Base-by-base conservation (phyloP, 2,113 vertebrate genomes). In the Hippocampus mohnikei region DNA sequence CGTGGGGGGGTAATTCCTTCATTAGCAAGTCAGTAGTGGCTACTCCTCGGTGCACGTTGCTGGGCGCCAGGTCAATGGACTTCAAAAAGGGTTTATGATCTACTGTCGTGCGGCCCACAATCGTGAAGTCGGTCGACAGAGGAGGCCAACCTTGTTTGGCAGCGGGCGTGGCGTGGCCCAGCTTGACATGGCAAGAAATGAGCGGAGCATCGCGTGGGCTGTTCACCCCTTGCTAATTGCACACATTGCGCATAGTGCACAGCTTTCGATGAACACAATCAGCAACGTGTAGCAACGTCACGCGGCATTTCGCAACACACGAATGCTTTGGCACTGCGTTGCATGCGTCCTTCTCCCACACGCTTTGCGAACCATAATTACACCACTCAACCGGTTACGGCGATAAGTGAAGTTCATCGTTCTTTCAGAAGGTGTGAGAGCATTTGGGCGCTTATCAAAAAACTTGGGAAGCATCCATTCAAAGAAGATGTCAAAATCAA, bases 51-150 rank as follows among this genome's bases (percentile, higher is more conserved):
- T 86, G 82, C 74, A 78, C 86, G 87, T 88, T 85, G 85, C 78
- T 91, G 90, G 86, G 87, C 83, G 81, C 82, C 88, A 91, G 89
- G 90, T 91, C 92, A 91, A 91, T 90, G 86, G 88, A 89, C 88
- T 90, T 89, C 87, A 91, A 88, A 89, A 88, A 86, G 85, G 89
- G 87, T 91, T 92, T 90, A 91, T 91, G 83, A 90, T 73, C 86
- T 10, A 44, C 42, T 2, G 11, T 42, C 41, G 87, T 82, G 79
- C 76, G 60, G 76, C 69, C 81, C 78, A 89, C 86, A 84, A 80
- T 82, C 69, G 81, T 80, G 80, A 90, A 83, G 83, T 89, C 72
- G 55, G 81, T 67, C 75, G 65, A 33, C 29, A 5, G 29, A 33
- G 29, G 69, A 74, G 65, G 71, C 60, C 77, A 33, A n/a, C 59